phyloP scores from a whole-genome alignment of 2,888 invertebrate genomes.

The Cerceris rybyensis region DNA sequence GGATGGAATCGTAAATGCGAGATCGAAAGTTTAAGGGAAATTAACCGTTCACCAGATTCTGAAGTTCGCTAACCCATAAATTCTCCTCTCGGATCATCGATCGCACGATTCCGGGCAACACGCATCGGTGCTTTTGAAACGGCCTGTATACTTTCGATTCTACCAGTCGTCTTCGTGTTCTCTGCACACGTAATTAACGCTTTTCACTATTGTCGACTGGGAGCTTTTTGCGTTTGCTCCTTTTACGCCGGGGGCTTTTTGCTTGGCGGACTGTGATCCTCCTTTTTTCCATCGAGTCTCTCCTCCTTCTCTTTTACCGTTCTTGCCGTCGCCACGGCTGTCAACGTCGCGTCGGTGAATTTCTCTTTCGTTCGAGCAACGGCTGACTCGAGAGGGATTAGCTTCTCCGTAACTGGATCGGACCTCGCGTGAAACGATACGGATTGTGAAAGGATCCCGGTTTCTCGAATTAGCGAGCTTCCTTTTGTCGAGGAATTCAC shows the following conservation, averaged over 20 bases:
- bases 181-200: conserved; percentile 66
- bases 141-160: conserved; percentile 58
- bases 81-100: conserved; percentile 32
- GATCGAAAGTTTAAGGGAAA: too few species aligned
- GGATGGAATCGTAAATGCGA: too few species aligned
- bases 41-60: neutral
- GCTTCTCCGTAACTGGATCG: conserved; percentile 78
- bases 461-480: conserved; percentile 34
- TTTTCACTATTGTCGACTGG: conserved; percentile 70
- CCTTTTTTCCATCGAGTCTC: conserved; percentile 40
- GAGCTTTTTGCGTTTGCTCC: conserved; percentile 51
- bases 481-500: conserved; percentile 13
- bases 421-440: conserved; percentile 73
- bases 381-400: conserved; percentile 53
- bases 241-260: conserved; percentile 53
- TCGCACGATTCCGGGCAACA: conserved; percentile 7
- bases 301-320: neutral
- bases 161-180: conserved; percentile 32
- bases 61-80: conserved; percentile 12
- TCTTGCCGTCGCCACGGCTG: conserved; percentile 9
- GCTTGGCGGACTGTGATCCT: conserved; percentile 25
- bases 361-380: conserved; percentile 77
- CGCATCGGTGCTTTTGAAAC: conserved; percentile 7
- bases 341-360: conserved; percentile 69
- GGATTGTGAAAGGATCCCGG: conserved; percentile 47